phyloP scores from a whole-genome alignment of 64 coral and sea anemone genomes.

The Montipora capricornis region DNA sequence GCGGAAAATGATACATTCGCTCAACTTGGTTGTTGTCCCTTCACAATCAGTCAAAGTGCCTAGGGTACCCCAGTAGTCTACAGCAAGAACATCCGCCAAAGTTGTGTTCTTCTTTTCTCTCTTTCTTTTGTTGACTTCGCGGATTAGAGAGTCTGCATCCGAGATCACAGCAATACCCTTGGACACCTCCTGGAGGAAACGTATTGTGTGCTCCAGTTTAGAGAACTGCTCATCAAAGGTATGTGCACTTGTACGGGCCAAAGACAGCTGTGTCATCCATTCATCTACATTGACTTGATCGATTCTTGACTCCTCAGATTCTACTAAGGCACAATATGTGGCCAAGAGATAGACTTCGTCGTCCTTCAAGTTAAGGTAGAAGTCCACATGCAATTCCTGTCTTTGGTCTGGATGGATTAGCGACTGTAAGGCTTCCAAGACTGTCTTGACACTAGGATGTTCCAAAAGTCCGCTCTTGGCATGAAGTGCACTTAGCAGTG shows the following conservation, averaged over 20 bases:
- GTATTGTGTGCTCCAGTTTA: conserved; percentile 13
- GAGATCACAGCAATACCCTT: neutral
- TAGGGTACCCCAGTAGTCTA: conserved; percentile 19
- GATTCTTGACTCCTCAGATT: too few species aligned
- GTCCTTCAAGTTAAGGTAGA: neutral
- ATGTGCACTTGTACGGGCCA: neutral
- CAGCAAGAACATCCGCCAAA: neutral
- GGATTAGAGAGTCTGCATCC: neutral
- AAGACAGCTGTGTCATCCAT: neutral
- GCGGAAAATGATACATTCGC: neutral
- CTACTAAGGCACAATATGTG: neutral
- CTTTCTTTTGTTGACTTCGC: neutral
- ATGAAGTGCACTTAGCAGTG: neutral
- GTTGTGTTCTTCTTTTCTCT: neutral
- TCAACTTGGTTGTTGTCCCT: neutral
- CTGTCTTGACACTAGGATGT: neutral
- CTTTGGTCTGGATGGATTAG: neutral
- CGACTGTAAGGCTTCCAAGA: neutral
- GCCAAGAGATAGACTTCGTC: neutral
- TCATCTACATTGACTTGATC: neutral
- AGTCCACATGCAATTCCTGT: neutral
- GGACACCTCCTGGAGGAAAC: neutral
- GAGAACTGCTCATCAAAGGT: neutral
- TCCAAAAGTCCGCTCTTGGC: neutral
- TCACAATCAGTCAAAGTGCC: neutral